Percentiles rank a stretch among this genome's conserved stretches.
These are phyloP conservation scores for Eublepharis macularius DNA, from an alignment of 2,113 vertebrate species.

Conservation along the genomic window DNA sequence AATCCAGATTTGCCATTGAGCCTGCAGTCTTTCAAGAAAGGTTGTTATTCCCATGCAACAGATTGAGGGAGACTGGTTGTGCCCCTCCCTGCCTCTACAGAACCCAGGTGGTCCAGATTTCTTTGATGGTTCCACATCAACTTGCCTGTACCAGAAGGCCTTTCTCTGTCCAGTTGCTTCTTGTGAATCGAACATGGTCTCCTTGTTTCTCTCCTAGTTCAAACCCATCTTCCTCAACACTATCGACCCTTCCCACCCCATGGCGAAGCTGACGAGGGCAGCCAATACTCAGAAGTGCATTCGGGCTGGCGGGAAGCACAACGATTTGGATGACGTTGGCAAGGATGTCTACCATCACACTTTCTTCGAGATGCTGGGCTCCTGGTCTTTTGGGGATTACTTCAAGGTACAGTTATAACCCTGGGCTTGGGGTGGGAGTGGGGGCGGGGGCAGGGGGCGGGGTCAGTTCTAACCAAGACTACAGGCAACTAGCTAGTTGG, in stretches of 20 bases:
- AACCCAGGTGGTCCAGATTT: no score
- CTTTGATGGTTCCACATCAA: neutral
- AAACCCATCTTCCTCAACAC: constrained; percentile 99
- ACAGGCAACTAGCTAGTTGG: neutral
- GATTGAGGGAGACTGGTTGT: no score
- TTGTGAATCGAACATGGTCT: neutral
- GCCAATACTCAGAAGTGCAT: constrained; percentile 98
- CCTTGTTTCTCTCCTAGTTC: constrained; percentile 76
- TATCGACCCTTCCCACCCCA: constrained; percentile 93
- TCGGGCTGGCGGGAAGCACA: constrained; percentile 96
- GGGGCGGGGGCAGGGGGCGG: neutral
- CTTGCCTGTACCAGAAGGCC: fast-evolving
- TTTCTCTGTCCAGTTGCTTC: neutral
- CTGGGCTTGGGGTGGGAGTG: neutral
- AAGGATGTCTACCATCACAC: constrained; percentile 99
- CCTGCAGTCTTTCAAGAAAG: no score
- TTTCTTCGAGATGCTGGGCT: constrained; percentile 98
- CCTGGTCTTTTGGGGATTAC: constrained; percentile 99
- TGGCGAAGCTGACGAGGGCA: constrained; percentile 89
- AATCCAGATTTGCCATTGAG: no score
- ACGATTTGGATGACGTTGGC: constrained; percentile 96
- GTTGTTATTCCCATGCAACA: no score
- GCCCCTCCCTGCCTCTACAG: no score
- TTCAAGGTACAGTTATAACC: constrained; percentile 85
- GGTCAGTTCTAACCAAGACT: neutral